Base-by-base conservation (phyloP, 2,797 vertebrate genomes). In the Gymnopithys bicolor region DNA sequence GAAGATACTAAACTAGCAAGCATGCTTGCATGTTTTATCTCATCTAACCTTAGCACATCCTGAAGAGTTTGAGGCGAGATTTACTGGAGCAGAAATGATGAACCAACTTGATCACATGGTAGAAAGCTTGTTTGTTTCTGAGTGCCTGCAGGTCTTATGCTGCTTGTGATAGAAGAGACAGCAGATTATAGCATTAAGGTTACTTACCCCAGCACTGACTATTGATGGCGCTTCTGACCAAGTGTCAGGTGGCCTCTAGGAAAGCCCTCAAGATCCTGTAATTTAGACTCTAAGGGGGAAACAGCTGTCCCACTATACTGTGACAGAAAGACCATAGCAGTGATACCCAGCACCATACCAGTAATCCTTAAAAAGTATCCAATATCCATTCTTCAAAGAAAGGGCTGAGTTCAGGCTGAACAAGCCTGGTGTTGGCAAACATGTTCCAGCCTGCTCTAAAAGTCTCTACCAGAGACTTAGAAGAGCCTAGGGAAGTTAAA, bases 21-120 rank as follows among this genome's bases (percentile, higher is more conserved):
- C 28, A 37, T 51, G 19, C 41, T 67, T 68, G 49, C 32, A 49
- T 60, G 37, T 56, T 64, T 19, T 56, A 16, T 71, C 60, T 95
- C 46, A 71, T 83, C 46, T 67, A 77, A 70, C 35, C 41, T 51
- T 46, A 85, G 45, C 55, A 30, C 77, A 60, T 64, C n/a, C 62
- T 84, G 64, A 74, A 83, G 62, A 66, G 19, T 53, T 92, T 69
- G 83, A 83, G 51, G 13, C 60, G 45, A 32, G 13, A 71, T 89
- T 92, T 94, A 74, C 79, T 93, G 84, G 68, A 80, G 87, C 41
- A 84, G 79, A 91, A 92, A 68, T 68, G 19, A 87, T 64, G 41
- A 89, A 56, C 52, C 30, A 53, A 8, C 33, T 60, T 80, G 49
- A 53, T 92, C 46, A 64, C 53, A 27, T 28, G 25, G 49, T 33